A percentile compares a stretch with the other conserved stretches of the same genome.
Evolutionary conservation across 2,888 invertebrate species (phyloP).

Genomic region (Eupsilia transversa): DNA sequence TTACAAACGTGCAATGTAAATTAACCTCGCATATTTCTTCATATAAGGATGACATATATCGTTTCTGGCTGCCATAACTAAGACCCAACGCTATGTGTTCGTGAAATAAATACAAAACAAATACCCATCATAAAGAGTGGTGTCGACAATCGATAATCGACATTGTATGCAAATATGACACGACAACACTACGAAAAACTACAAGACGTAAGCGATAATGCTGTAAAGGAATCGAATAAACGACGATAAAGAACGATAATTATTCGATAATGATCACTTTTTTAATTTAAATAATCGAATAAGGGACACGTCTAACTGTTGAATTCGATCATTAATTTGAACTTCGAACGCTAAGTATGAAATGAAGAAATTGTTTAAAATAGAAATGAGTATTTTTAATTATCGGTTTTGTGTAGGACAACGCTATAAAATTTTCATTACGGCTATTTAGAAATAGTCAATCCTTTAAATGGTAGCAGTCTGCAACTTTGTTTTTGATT

Average conservation of each 20-base stretch:
- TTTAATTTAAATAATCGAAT: conserved; percentile 61
- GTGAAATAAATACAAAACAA: conserved; percentile 59
- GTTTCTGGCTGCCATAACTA: conserved; percentile 57
- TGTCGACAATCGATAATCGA: conserved; percentile 70
- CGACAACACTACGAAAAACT: conserved; percentile 58
- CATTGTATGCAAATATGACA: conserved; percentile 68
- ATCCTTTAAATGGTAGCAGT: conserved; percentile 10
- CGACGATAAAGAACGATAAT: conserved; percentile 48
- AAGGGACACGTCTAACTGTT: conserved; percentile 46
- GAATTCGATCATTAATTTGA: conserved; percentile 51
- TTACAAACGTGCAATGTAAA: conserved; percentile 58
- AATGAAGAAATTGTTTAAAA: conserved; percentile 47
- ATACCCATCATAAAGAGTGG: conserved; percentile 49
- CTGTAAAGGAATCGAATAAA: conserved; percentile 58
- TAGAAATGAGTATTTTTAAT: conserved; percentile 55
- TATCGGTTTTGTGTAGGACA: conserved; percentile 42
- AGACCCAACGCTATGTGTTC: conserved; percentile 43
- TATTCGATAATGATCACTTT: conserved; percentile 58
- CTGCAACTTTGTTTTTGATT: conserved; percentile 35
- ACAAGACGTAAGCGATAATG: conserved; percentile 46
- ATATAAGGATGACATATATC: conserved; percentile 54
- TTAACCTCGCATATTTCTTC: conserved; percentile 56
- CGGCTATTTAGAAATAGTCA: conserved; percentile 5
- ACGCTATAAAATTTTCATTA: conserved; percentile 34
- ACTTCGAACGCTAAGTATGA: conserved; percentile 19